Evolutionary conservation across 2,113 vertebrate species (phyloP).

Genomic region (Scomber scombrus): DNA sequence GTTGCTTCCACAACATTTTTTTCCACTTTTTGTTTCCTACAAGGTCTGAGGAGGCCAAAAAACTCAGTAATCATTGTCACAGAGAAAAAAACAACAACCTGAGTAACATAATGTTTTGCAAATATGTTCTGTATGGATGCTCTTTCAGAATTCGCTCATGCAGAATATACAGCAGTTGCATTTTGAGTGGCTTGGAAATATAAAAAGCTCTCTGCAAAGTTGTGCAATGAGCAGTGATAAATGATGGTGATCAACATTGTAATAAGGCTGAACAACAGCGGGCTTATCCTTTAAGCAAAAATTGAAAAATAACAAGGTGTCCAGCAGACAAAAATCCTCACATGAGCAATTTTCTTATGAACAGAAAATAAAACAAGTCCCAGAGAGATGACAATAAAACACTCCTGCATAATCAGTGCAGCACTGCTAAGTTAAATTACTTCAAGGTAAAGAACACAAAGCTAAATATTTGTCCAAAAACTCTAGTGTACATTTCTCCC

Average conservation of each 20-base stretch:
- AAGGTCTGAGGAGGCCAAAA: not conserved
- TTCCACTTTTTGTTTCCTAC: not conserved
- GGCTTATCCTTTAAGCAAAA: constrained; percentile 21
- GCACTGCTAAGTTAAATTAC: not conserved
- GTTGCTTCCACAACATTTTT: not conserved
- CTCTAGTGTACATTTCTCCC: not conserved
- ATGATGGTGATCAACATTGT: not conserved
- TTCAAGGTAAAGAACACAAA: not conserved
- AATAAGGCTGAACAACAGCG: constrained; percentile 24
- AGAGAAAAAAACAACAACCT: not conserved
- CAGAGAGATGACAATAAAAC: constrained; percentile 34
- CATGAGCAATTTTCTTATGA: constrained; percentile 44
- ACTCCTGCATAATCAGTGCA: constrained; percentile 5
- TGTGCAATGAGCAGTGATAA: not conserved
- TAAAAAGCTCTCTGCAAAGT: not conserved
- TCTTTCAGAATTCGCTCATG: too few species aligned
- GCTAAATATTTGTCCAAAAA: constrained; percentile 1
- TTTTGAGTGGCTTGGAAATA: not conserved
- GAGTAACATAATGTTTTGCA: not conserved
- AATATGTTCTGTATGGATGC: not conserved
- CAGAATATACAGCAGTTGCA: too few species aligned
- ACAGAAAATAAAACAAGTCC: constrained; percentile 11
- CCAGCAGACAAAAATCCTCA: not conserved
- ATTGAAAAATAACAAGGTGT: constrained; percentile 62
- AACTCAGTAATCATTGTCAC: not conserved